phyloP scores from a whole-genome alignment of 2,797 vertebrate species.

The Gallinago nigripennis region DNA sequence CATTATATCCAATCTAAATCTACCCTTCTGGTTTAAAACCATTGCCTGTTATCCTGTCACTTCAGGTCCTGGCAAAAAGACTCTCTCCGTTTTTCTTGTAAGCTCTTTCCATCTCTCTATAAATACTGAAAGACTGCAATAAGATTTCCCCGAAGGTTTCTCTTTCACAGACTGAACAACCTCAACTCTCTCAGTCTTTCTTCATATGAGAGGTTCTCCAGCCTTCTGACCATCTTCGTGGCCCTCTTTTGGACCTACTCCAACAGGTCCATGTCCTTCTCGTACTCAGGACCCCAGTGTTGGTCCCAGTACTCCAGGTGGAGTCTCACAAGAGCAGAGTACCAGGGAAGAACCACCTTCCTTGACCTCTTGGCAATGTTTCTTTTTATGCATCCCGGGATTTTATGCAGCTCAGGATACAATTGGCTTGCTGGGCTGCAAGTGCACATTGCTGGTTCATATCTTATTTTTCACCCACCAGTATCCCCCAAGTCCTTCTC shows the following conservation, averaged over 20 bases:
- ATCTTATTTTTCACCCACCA: background rate
- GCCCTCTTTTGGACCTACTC: background rate
- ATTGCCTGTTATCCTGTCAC: background rate
- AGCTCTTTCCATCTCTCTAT: background rate
- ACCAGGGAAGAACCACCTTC: background rate
- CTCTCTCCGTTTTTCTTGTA: background rate
- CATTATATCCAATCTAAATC: background rate
- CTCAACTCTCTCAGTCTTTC: background rate
- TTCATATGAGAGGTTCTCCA: background rate
- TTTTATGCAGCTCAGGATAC: background rate
- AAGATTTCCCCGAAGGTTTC: background rate
- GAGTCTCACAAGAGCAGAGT: background rate
- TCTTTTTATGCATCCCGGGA: background rate
- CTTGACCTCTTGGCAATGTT: accelerated
- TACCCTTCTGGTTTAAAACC: background rate
- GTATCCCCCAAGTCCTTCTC: background rate
- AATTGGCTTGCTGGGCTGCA: background rate
- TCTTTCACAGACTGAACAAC: background rate
- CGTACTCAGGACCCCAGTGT: accelerated
- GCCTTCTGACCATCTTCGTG: background rate
- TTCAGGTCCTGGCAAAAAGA: background rate
- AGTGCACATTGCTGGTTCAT: background rate
- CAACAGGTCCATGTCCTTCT: background rate
- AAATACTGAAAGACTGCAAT: background rate
- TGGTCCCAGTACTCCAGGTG: background rate